Conservation (phyloP, 1,140 invertebrate species). For the Metopolophium dirhodum region DNA sequence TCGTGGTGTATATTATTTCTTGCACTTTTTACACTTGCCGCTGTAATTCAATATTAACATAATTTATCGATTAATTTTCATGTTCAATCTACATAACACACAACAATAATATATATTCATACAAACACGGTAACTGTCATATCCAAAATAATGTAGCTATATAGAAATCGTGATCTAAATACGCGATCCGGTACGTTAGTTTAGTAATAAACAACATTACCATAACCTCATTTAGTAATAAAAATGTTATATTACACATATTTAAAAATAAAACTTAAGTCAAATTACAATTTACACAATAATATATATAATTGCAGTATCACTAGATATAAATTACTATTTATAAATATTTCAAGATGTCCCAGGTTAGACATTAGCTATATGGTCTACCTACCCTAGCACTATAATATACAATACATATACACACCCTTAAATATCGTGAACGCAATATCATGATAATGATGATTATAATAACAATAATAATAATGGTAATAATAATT, state of each 20-base stretch:
- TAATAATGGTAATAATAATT: slow-evolving; percentile 28
- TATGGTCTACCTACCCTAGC: not conserved
- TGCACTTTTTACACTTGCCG: not conserved
- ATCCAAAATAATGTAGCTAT: not conserved
- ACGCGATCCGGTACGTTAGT: not conserved
- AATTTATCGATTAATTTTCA: not conserved
- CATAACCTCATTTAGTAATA: not conserved
- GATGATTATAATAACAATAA: not conserved
- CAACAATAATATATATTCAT: not conserved
- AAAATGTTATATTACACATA: not conserved
- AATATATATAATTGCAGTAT: not conserved
- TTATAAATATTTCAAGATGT: not conserved
- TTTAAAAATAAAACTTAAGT: not conserved
- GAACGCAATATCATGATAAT: not conserved
- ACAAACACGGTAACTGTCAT: not conserved
- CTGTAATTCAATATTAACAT: not conserved
- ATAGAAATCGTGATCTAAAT: not conserved
- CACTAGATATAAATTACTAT: not conserved
- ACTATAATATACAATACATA: not conserved
- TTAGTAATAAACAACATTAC: not conserved
- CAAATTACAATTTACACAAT: not conserved
- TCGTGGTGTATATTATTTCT: not conserved
- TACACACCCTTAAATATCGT: not conserved
- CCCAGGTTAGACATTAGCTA: not conserved
- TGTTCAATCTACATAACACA: not conserved